phyloP scores from a whole-genome alignment of 2,797 vertebrate genomes.

The Coluber constrictor region DNA sequence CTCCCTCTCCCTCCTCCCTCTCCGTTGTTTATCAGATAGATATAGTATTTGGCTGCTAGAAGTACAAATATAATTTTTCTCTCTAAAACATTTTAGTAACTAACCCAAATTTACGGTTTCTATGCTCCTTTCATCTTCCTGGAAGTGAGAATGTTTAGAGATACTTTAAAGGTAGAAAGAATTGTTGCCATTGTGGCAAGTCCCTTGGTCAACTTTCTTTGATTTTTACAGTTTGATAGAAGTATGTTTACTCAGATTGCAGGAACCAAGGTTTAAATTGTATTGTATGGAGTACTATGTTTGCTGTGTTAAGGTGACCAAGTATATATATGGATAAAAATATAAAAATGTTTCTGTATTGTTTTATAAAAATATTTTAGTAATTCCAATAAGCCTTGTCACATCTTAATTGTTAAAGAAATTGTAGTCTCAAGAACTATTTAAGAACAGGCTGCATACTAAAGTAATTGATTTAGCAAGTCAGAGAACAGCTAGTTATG shows the following conservation, averaged over 20 bases:
- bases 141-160: background rate
- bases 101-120: background rate
- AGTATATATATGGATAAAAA: background rate
- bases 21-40: background rate
- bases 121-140: background rate
- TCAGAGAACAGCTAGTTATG: background rate
- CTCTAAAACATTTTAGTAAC: background rate
- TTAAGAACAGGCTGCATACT: background rate
- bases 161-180: background rate
- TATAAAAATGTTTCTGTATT: background rate
- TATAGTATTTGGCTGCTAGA: background rate
- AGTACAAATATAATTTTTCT: background rate
- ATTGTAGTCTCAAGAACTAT: background rate
- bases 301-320: background rate
- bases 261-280: background rate
- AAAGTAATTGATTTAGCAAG: background rate
- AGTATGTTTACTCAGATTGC: background rate
- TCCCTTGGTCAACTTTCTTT: background rate
- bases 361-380: background rate
- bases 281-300: too few species aligned
- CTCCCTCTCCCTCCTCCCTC: too few species aligned
- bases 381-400: background rate
- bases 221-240: background rate
- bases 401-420: background rate
- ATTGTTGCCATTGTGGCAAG: background rate